Base-by-base conservation (phyloP, 53 echinoderm and acorn worm genomes). In the Glandiceps talaboti region DNA sequence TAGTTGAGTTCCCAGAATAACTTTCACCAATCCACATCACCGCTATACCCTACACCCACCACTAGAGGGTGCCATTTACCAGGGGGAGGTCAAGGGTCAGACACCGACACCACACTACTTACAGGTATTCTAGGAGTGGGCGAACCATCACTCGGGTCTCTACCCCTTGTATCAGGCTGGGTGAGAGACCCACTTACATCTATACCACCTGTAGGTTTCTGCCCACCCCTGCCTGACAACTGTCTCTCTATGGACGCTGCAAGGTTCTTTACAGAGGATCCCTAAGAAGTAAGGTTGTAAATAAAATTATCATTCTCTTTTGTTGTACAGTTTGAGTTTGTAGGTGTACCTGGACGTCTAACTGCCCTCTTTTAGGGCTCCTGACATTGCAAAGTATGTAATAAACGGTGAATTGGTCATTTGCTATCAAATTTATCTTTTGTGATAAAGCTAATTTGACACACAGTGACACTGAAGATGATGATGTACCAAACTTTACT, bases 51-150 rank as follows among this genome's bases (percentile, higher is more conserved):
- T n/a, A n/a, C n/a, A n/a, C 74, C 76, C 28, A 81, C 78, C 45
- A 84, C 80, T 32, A 79, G 81, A 81, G 32, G 89, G 1, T 85
- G 85, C 73, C 78, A 85, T 30, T 76, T 76, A 83, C 85, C 80
- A 76, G 80, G 73, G 72, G 79, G 83, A n/a, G n/a, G n/a, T n/a
- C n/a, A n/a, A n/a, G n/a, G n/a, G n/a, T n/a, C n/a, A n/a, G 64
- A 45, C 64, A 45, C 64, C 64, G 20, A 45, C 64, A 45, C 6
- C 64, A 78, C 14, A 27, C 0, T 31, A 83, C 93, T 89, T 81
- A 97, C 97, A 31, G 97, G 97, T 91, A 97, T 97, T 77, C 84
- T 85, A 29, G 97, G 97, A n/a, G 97, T 92, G 0, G 97, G 93
- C 73, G 97, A 91, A 27, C 27, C 29, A 1, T 75, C 1, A 78